These are phyloP conservation scores for Shargacucullia verbasci DNA, from an alignment of 2,888 invertebrate species.

Conservation along the genomic window DNA sequence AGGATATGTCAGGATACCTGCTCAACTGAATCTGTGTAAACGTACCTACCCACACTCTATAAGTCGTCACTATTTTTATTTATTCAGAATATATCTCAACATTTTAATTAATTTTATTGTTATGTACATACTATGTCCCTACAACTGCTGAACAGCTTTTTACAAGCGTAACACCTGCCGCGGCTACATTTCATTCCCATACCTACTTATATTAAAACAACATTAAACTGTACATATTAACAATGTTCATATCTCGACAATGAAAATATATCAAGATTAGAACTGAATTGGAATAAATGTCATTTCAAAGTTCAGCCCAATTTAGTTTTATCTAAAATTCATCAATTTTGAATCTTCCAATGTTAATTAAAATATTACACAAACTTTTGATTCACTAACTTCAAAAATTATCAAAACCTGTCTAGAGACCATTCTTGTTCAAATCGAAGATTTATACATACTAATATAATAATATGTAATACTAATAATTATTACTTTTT, in stretches of 20 bases:
- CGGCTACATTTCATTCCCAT: slow-evolving; percentile 41
- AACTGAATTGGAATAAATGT: slow-evolving; percentile 32
- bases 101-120: slow-evolving; percentile 52
- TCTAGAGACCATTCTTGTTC: slow-evolving; percentile 42
- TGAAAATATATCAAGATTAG: slow-evolving; percentile 31
- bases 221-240: slow-evolving; percentile 59
- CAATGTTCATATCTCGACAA: slow-evolving; percentile 48
- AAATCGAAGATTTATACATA: slow-evolving; percentile 52
- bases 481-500: slow-evolving; percentile 55
- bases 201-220: slow-evolving; percentile 51
- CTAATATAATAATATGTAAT: slow-evolving; percentile 33
- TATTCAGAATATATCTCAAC: slow-evolving; percentile 51
- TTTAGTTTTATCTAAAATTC: slow-evolving; percentile 28
- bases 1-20: too few species aligned
- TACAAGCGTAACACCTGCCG: slow-evolving; percentile 44
- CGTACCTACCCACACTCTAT: slow-evolving; percentile 56
- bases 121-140: slow-evolving; percentile 58
- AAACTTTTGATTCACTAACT: slow-evolving; percentile 20
- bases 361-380: slow-evolving; percentile 19
- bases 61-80: slow-evolving; percentile 43
- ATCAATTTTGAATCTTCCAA: slow-evolving; percentile 20
- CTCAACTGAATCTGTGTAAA: neutral
- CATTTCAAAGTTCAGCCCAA: slow-evolving; percentile 26
- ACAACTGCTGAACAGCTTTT: slow-evolving; percentile 52
- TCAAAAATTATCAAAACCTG: slow-evolving; percentile 37